Base-by-base conservation (phyloP, 2,888 invertebrate genomes). In the Hipparchia sbordonii region DNA sequence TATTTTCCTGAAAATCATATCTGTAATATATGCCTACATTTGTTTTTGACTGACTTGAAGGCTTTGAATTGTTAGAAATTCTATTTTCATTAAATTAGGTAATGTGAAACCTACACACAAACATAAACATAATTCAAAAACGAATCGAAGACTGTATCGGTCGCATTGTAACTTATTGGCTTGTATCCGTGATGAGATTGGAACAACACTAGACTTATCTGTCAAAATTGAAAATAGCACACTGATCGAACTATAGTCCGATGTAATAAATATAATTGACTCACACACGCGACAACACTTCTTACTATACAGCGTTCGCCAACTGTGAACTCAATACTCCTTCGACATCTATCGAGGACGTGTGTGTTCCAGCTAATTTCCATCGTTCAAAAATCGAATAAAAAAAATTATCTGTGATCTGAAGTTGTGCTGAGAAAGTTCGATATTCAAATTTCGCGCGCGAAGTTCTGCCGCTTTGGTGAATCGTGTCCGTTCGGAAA, bases 181-280 rank as follows among this genome's bases (percentile, higher is more conserved):
- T 39, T 39, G 2, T 39, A 4, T 39, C 39, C 39, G 39, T 39
- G 39, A 39, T 39, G 39, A 2, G 39, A 57, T 60, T 39, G 33
- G 59, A 33, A 39, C 59, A 33, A 12, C 59, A 60, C 59, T 60
- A 39, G 39, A 23, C 39, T 60, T 3, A 60, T 39, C 65, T 65
- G 65, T 65, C 65, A 65, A 52, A 39, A 33, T 33, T 33, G 12
- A 23, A 33, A 52, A 52, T 39, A 65, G 23, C 52, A 33, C 12
- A 51, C 4, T 7, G 65, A 33, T 12, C 65, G 12, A 52, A 65
- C 23, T 39, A 65, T 65, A 65, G 79, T 82, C 84, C 86, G 87
- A 87, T 89, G 91, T 89, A 92, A 91, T 92, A 93, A 92, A 93
- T 93, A 93, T 91, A 93, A 91, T 92, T 89, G 88, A 91, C 90